Evolutionary conservation across 2,888 invertebrate genomes (phyloP), one percentile per base, ranked within the genome.

Genomic region (Drosophila suboccidentalis): DNA sequence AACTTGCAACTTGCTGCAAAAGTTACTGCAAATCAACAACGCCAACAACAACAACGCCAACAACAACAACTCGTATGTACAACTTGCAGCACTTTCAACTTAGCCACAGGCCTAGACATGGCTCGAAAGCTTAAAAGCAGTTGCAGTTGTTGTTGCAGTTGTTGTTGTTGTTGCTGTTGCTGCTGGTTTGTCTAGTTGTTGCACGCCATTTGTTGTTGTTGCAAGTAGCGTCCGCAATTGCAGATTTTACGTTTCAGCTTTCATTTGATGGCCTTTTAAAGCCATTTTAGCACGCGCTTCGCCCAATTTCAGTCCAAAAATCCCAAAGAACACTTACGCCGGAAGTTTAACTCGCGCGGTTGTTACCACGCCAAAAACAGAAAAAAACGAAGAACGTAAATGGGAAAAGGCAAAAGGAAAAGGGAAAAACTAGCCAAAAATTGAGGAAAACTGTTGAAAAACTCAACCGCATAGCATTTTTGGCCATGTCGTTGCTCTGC

Each of bases 211-310:
- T 67, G 57, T 58, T 55, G 57, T 58, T 55, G 68, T 53, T 65
- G 69, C 61, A 54, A 50, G 15, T 9, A 26, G n/a, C 57, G 38
- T 43, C 59, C 17, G 74, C 69, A 62, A 63, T 61, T 51, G 59
- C 71, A 71, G 82, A 80, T 75, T 77, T 74, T 68, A 74, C 53
- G 76, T 78, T 83, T 75, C 29, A 71, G 74, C 80, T 74, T 72
- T 71, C 65, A 78, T 87, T 86, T 87, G 87, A 86, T 86, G 75
- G 82, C 76, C 76, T 80, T 87, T 87, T 87, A 89, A 87, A 87
- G 89, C 65, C 72, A 87, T 84, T 89, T 85, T 62, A 72, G 59
- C 80, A 75, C 65, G 69, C 71, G 68, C 59, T 61, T 36, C 62
- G 39, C 39, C 43, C 57, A 69, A 49, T 75, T 71, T 22, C 65